phyloP scores from a whole-genome alignment of 2,888 invertebrate genomes.

The Ormyrus rosae region DNA sequence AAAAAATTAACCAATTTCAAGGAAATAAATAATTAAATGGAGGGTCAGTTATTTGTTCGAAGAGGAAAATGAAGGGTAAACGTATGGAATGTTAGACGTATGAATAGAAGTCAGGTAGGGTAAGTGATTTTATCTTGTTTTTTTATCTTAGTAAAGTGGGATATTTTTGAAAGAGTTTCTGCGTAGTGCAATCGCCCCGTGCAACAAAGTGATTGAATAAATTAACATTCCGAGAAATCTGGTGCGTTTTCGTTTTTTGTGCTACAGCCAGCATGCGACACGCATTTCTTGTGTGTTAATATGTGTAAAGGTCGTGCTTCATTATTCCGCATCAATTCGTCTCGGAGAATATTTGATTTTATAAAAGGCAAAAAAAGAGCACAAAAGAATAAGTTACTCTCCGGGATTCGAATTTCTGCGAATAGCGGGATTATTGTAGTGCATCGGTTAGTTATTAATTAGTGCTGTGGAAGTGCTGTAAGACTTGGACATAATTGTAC shows the following conservation, averaged over 20 bases:
- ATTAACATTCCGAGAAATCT: constrained; percentile 42
- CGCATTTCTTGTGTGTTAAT: constrained; percentile 62
- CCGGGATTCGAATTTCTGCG: constrained; percentile 39
- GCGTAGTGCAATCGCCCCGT: constrained; percentile 71
- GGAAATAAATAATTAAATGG: constrained; percentile 44
- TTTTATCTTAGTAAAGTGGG: constrained; percentile 56
- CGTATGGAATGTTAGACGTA: background rate
- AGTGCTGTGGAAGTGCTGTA: constrained; percentile 39
- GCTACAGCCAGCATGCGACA: constrained; percentile 72
- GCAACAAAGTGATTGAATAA: constrained; percentile 63
- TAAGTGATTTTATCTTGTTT: constrained; percentile 57
- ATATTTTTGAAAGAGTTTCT: constrained; percentile 60
- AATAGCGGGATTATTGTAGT: constrained; percentile 34
- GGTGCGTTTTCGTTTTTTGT: constrained; percentile 58
- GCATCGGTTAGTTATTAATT: constrained; percentile 35
- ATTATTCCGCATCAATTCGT: constrained; percentile 51
- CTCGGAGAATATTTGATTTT: constrained; percentile 11
- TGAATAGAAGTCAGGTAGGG: constrained; percentile 49
- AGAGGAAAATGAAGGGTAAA: constrained; percentile 29
- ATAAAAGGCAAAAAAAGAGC: background rate
- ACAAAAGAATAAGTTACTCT: constrained; percentile 21
- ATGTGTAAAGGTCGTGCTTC: constrained; percentile 29
- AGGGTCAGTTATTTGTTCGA: constrained; percentile 16
- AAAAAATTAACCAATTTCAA: constrained; percentile 44
- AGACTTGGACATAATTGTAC: constrained; percentile 38